Conservation (phyloP, 2,797 vertebrate species). For the Onychomys torridus region DNA sequence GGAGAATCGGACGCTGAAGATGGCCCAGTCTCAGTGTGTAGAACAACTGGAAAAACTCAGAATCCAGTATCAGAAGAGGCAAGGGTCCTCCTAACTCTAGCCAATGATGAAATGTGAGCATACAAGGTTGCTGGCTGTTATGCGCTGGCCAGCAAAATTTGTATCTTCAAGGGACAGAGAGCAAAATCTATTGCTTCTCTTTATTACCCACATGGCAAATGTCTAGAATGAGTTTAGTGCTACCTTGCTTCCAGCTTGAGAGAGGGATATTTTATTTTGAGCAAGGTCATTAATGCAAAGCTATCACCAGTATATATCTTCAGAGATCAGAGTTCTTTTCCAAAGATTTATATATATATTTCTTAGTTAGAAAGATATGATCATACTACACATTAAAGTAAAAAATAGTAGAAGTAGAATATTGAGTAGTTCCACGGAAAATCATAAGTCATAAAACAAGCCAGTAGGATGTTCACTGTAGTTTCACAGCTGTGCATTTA, state of each 20-base stretch:
- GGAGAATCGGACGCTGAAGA: slow-evolving; percentile 94
- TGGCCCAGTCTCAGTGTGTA: slow-evolving; percentile 93
- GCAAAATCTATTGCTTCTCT: slow-evolving; percentile 79
- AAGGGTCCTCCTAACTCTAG: slow-evolving; percentile 93
- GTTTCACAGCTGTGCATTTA: neutral
- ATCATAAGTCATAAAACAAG: neutral
- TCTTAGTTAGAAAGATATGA: slow-evolving; percentile 43
- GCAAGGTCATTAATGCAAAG: slow-evolving; percentile 18
- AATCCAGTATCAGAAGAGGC: slow-evolving; percentile 92
- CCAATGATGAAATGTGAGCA: slow-evolving; percentile 48
- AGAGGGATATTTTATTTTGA: slow-evolving; percentile 55
- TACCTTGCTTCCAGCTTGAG: slow-evolving; percentile 58
- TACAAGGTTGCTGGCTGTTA: slow-evolving; percentile 62
- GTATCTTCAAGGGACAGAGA: slow-evolving; percentile 61
- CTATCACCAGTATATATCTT: slow-evolving; percentile 41
- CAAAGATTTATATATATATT: slow-evolving; percentile 13
- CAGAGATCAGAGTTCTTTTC: slow-evolving; percentile 45
- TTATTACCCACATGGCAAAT: slow-evolving; percentile 77
- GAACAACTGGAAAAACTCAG: slow-evolving; percentile 95
- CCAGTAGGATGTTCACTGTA: neutral
- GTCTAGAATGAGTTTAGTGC: slow-evolving; percentile 83
- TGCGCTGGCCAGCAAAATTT: slow-evolving; percentile 77
- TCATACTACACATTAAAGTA: neutral
- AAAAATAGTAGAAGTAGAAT: slow-evolving; percentile 35
- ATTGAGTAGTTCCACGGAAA: neutral